Conservation (phyloP, 2,797 vertebrate species). For the Falco biarmicus region DNA sequence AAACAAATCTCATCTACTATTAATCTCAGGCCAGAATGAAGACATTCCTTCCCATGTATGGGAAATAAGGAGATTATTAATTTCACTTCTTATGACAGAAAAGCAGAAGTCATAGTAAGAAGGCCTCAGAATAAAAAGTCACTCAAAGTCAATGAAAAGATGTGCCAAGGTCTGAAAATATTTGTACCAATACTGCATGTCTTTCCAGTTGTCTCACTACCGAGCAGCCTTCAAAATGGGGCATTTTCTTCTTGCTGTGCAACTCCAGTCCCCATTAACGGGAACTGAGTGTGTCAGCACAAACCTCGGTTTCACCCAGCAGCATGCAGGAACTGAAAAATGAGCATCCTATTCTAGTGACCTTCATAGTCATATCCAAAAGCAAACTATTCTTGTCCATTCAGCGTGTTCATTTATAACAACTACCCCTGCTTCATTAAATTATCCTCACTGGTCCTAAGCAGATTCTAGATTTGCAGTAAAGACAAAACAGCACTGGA, state of each 20-base stretch:
- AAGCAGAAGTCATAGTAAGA: background rate
- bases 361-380: background rate
- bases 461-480: background rate
- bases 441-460: background rate
- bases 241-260: background rate
- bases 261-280: background rate
- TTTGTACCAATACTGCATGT: background rate
- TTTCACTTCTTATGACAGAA: conserved; percentile 16
- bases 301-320: conserved; percentile 9
- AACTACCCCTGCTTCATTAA: background rate
- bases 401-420: background rate
- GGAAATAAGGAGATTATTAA: background rate
- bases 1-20: conserved; percentile 20
- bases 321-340: conserved; percentile 29
- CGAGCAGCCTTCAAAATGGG: background rate
- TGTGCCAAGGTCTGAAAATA: background rate
- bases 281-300: conserved; percentile 31
- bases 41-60: conserved; percentile 28
- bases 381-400: background rate
- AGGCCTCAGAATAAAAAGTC: background rate
- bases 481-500: background rate
- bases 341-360: conserved; percentile 5
- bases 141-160: background rate
- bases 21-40: background rate
- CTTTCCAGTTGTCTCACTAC: background rate